Conservation (phyloP, 1,140 invertebrate genomes). For the Belonocnema kinseyi region DNA sequence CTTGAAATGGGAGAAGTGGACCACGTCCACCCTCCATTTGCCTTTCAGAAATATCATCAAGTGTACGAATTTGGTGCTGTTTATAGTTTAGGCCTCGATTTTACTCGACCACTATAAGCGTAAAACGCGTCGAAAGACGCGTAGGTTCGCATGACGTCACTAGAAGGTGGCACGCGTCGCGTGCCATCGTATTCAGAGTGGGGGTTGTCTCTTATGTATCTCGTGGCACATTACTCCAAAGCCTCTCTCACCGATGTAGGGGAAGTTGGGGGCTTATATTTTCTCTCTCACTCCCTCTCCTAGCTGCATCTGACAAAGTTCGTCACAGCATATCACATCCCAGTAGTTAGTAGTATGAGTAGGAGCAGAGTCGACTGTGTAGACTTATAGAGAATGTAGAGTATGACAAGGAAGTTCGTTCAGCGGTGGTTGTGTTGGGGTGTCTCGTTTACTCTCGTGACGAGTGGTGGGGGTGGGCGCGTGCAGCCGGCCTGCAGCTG, state of each 20-base stretch:
- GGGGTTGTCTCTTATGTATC: constrained; percentile 47
- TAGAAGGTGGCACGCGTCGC: constrained; percentile 67
- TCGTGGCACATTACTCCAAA: constrained; percentile 31
- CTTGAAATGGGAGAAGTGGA: too few species aligned
- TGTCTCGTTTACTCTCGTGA: constrained; percentile 45
- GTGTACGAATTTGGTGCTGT: too few species aligned
- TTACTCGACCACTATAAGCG: background rate
- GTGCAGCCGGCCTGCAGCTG: constrained; percentile 76
- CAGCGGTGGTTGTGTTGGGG: constrained; percentile 50
- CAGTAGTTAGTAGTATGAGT: background rate
- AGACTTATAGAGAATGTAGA: too few species aligned
- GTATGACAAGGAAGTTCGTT: constrained; percentile 38
- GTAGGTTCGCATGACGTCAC: constrained; percentile 65
- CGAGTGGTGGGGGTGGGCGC: constrained; percentile 72
- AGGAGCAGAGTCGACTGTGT: too few species aligned
- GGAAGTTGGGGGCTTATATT: background rate
- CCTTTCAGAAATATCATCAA: too few species aligned
- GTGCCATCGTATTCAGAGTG: constrained; percentile 61
- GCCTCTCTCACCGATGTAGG: background rate
- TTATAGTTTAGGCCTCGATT: too few species aligned
- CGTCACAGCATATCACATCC: background rate
- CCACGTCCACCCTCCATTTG: too few species aligned
- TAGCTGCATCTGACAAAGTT: background rate
- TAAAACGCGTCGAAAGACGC: constrained; percentile 48
- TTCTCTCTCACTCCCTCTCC: background rate